Conservation (phyloP, 2,113 vertebrate genomes). For the Corythornis cristatus region DNA sequence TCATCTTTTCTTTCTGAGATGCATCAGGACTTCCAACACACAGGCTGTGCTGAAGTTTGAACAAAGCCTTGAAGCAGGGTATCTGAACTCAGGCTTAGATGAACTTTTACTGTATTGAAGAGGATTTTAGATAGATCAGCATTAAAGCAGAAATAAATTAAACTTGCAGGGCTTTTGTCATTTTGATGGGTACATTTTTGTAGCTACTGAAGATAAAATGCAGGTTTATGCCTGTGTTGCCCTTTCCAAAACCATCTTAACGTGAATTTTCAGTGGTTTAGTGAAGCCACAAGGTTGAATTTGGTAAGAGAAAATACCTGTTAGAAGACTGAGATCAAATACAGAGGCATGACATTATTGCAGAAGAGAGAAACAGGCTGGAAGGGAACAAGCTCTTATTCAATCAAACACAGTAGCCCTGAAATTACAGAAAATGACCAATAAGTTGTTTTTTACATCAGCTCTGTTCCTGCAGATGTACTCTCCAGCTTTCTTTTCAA, state of each 20-base stretch:
- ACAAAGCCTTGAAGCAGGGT: neutral
- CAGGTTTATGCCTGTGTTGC: neutral
- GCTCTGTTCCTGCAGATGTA: neutral
- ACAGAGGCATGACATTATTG: neutral
- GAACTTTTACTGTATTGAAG: neutral
- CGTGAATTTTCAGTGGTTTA: neutral
- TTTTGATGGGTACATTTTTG: neutral
- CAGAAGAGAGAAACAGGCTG: neutral
- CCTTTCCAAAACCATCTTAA: neutral
- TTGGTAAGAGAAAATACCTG: neutral
- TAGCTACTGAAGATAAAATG: neutral
- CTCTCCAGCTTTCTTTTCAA: neutral
- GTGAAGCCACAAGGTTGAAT: neutral
- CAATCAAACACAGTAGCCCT: neutral
- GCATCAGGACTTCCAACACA: neutral
- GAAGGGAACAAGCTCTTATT: neutral
- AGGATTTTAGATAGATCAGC: neutral
- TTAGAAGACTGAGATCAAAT: neutral
- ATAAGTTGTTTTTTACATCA: neutral
- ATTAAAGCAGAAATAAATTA: slow-evolving; percentile 2
- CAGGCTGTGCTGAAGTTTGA: neutral
- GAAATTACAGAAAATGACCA: neutral
- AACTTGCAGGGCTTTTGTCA: neutral
- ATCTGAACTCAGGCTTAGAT: neutral
- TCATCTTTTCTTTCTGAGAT: neutral